Evolutionary conservation across 2,888 invertebrate genomes (phyloP), one percentile per base, ranked within the genome.

Genomic region (Amblyteles armatorius): DNA sequence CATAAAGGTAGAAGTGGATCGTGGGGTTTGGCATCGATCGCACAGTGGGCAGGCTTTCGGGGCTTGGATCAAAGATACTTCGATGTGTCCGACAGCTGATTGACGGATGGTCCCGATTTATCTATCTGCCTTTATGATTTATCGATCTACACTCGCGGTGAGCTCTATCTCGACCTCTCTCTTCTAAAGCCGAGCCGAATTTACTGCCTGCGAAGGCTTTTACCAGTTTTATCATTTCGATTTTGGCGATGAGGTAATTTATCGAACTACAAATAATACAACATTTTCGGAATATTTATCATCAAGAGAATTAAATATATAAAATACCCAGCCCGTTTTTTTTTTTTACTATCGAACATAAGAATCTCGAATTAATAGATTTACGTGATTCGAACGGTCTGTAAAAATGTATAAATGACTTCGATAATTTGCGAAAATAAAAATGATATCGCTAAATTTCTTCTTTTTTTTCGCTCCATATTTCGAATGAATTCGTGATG

Each of bases 21-120:
- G 60, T 55, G 7, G 48, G 52, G 67, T 57, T 78, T 63, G 73
- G 78, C 52, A 33, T 36, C 22, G 78, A 78, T 78, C 78, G 73
- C 84, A 78, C 84, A 82, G 82, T 74, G 63, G 84, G 82, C 44
- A 77, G 80, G 50, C 63, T 36, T 69, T 79, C 71, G 79, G 52
- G 26, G 33, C 22, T 84, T 72, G 55, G 13, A 84, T 84, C 73
- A 33, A 63, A 82, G 63, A 63, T 69, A 65, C 68, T 63, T 78
- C 69, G 77, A 67, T 82, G 57, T 57, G 72, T 68, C 67, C 67
- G 81, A 84, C 77, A 72, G 72, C 40, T 69, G 78, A 84, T 84
- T 84, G 84, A 84, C 84, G 78, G 69, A 84, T 82, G 82, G 78
- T 78, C 55, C 63, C 11, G 13, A 60, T 57, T 40, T 48, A 77